phyloP scores from a whole-genome alignment of 2,797 vertebrate genomes.

The Syngnathus rostellatus region DNA sequence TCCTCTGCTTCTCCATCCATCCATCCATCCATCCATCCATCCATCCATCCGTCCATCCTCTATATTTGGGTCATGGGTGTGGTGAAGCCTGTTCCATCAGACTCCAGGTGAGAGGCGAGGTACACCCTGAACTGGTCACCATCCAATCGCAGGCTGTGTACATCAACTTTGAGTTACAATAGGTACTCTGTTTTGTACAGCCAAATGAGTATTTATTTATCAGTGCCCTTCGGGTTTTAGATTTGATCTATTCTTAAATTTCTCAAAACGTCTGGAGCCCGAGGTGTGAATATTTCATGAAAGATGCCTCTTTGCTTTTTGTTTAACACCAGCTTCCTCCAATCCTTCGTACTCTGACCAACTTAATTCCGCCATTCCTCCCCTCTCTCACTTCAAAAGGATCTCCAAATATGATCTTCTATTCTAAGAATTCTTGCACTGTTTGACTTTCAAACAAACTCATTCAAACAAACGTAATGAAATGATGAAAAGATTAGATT shows the following conservation, averaged over 20 bases:
- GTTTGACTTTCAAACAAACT: constrained; percentile 7
- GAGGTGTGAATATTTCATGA: constrained; percentile 20
- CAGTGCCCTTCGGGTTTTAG: background rate
- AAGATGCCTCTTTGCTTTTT: constrained; percentile 39
- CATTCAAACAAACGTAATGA: constrained; percentile 7
- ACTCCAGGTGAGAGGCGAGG: background rate
- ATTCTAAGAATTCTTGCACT: constrained; percentile 26
- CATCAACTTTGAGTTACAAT: background rate
- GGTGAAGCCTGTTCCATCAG: background rate
- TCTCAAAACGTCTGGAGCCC: constrained; percentile 5
- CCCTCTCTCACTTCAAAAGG: constrained; percentile 13
- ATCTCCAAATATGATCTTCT: constrained; percentile 42
- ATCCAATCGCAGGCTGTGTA: background rate
- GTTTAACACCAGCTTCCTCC: constrained; percentile 44
- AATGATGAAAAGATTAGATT: constrained; percentile 5
- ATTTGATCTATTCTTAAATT: background rate
- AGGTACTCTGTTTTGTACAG: background rate
- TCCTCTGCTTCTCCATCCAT: background rate
- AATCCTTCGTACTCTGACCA: constrained; percentile 28
- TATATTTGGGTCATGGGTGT: background rate
- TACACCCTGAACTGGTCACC: background rate
- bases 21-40: too few species aligned
- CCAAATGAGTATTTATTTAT: background rate
- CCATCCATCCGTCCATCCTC: background rate
- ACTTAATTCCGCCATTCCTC: constrained; percentile 20